Evolutionary conservation across 1,140 invertebrate species (phyloP), one percentile per base, ranked within the genome.

Genomic region (Sarcophaga bullata): DNA sequence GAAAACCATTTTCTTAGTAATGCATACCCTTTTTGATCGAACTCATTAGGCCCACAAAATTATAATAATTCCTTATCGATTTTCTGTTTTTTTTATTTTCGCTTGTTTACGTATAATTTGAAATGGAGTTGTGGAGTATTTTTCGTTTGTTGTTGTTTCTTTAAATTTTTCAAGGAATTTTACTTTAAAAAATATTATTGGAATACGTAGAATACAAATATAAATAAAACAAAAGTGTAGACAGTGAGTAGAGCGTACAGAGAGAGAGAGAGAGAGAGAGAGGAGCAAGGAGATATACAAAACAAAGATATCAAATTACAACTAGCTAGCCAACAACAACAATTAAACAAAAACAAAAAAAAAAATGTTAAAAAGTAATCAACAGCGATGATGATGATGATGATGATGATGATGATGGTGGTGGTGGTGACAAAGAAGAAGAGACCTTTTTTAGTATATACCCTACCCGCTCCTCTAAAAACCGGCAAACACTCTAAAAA

Each of bases 251-350:
- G 50, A 52, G n/a, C n/a, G n/a, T n/a, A n/a, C 54, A 58, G n/a
- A 58, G n/a, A 58, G 7, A 13, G 15, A 68, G 19, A 68, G 7
- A 68, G n/a, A 17, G n/a, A 37, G 17, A 68, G 19, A 68, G 62
- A 68, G 19, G 62, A 68, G 25, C n/a, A n/a, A n/a, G n/a, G n/a
- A n/a, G n/a, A n/a, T n/a, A n/a, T 6, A 76, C 8, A 19, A 48
- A 76, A 76, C 46, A 48, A 76, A 76, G 73, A 76, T 76, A 76
- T 76, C 73, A 76, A 76, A 76, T 76, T 76, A 17, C 73, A 68
- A 19, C 17, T 8, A 58, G 13, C 25, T 11, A 62, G 15, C 19
- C 58, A 62, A 13, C 15, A 15, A 37, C 25, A 37, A 37, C 25
- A 37, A 37, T 37, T 37, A 37, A 37, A 37, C 15, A 58, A 58